Conservation (phyloP, 2,797 vertebrate genomes). For the Lepilemur ruficaudatus region DNA sequence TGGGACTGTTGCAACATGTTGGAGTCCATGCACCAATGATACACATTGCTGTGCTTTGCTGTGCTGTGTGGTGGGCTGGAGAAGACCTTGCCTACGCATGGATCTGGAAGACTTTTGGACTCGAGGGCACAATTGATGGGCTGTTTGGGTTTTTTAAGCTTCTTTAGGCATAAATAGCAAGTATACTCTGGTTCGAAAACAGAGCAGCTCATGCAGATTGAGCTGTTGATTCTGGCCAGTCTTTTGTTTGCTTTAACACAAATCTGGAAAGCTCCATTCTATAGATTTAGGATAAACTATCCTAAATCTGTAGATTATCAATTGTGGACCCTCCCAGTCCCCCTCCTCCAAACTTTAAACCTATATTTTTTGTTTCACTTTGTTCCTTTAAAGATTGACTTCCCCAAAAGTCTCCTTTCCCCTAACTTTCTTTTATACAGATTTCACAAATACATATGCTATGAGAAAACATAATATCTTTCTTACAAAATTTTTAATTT, state of each 20-base stretch:
- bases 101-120: background rate
- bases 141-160: background rate
- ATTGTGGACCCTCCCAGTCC: background rate
- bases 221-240: background rate
- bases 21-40: background rate
- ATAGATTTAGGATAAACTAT: background rate
- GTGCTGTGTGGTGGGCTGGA: background rate
- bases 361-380: conserved; percentile 17
- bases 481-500: background rate
- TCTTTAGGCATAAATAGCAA: background rate
- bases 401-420: background rate
- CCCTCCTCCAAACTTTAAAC: background rate
- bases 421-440: background rate
- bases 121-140: background rate
- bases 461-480: background rate
- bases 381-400: background rate
- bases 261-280: background rate
- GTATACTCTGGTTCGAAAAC: background rate
- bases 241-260: background rate
- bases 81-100: background rate
- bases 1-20: background rate
- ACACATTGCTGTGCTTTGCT: conserved; percentile 6
- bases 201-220: background rate
- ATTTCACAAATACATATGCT: background rate
- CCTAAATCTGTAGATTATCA: background rate